Conservation (phyloP, 2,797 vertebrate genomes). For the Gymnoscopelus microlampas region DNA sequence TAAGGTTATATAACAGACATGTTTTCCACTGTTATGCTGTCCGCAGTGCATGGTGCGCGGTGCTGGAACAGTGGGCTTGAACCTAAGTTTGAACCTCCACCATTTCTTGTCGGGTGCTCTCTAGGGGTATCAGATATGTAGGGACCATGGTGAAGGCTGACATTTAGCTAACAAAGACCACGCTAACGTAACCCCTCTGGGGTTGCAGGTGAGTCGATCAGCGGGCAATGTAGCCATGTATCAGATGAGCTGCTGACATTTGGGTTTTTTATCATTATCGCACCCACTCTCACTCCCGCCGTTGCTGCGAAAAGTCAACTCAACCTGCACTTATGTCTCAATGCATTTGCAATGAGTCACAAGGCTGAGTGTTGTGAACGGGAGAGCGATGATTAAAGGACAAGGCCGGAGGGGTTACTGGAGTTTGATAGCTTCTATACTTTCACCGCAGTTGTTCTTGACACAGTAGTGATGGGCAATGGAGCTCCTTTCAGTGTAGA, state of each 20-base stretch:
- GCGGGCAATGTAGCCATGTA: slow-evolving; percentile 57
- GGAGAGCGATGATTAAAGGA: not conserved
- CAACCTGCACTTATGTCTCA: slow-evolving; percentile 49
- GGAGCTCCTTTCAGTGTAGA: too few relatives aligned
- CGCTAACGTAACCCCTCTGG: slow-evolving; percentile 53
- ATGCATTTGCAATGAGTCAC: slow-evolving; percentile 63
- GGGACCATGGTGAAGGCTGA: slow-evolving; percentile 62
- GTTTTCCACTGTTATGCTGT: slow-evolving; percentile 5
- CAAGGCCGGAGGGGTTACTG: not conserved
- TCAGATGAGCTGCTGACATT: slow-evolving; percentile 73
- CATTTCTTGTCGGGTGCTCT: slow-evolving; percentile 47
- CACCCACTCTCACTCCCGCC: slow-evolving; percentile 36
- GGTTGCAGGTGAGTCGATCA: slow-evolving; percentile 59
- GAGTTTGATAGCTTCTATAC: not conserved
- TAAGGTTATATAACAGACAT: slow-evolving; percentile 9
- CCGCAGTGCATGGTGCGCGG: slow-evolving; percentile 19
- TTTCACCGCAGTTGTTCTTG: too few relatives aligned
- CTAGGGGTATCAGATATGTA: slow-evolving; percentile 53
- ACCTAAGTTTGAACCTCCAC: slow-evolving; percentile 36
- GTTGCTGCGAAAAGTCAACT: slow-evolving; percentile 49
- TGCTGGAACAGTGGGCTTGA: slow-evolving; percentile 28
- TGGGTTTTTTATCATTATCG: slow-evolving; percentile 54
- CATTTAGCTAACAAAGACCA: slow-evolving; percentile 76
- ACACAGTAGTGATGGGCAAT: too few relatives aligned
- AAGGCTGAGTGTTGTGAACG: not conserved